Evolutionary conservation across 2,797 vertebrate species (phyloP), one percentile per base, ranked within the genome.

Genomic region (Kryptopterus vitreolus): DNA sequence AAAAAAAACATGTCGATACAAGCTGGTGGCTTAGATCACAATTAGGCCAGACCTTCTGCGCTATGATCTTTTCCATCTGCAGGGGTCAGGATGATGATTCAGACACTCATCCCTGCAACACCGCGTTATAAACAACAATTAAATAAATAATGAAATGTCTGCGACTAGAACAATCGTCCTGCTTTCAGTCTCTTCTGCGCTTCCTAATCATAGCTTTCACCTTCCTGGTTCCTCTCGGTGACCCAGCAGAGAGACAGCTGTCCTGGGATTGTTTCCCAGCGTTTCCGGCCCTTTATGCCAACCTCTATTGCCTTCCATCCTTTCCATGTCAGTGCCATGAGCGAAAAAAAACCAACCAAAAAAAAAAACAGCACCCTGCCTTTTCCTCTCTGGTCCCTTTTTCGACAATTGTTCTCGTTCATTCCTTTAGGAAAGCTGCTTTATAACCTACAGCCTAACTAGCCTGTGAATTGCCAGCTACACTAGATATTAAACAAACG

Each of bases 1-100:
- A 43, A 0, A 10, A 43, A 90, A 93, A 95, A 94, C 93, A 93
- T 92, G 92, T 93, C 92, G 90, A 91, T 88, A 90, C 91, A 92
- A 94, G 93, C 90, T 89, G 90, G 91, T 93, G 91, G 90, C 94
- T 95, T 92, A 91, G 88, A 92, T 92, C 93, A 90, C 92, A 92
- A 94, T 94, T 94, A 94, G 91, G 91, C 90, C 86, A 92, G 92
- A 90, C 93, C 91, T 91, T 93, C 92, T 94, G 93, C 92, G 92
- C 91, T 86, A 85, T 89, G 91, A 91, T 91, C 90, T 90, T 59
- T 91, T 92, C 93, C 93, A 93, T 94, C 94, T 95, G 94, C 92
- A 91, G 90, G 92, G 92, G 88, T 92, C 94, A 93, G 92, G 92
- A 92, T 91, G 52, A 58, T n/a, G 61, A 55, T 18, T 55, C 48